Conservation (phyloP, 2,888 invertebrate species). For the Nyleta sp. region DNA sequence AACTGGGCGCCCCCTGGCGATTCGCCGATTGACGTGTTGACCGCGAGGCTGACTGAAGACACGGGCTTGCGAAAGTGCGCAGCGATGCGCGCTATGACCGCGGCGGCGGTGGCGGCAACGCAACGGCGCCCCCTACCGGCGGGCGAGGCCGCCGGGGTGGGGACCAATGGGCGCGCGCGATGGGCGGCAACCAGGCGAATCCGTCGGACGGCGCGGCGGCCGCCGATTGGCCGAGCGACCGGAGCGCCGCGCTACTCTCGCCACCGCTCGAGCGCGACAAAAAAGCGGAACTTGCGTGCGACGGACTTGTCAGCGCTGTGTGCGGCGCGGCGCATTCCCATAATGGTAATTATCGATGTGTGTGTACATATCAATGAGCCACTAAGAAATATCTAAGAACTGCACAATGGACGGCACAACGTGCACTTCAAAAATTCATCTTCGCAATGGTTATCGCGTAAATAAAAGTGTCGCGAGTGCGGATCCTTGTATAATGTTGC, state of each 20-base stretch:
- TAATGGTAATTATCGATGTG: constrained; percentile 62
- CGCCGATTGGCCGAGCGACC: constrained; percentile 66
- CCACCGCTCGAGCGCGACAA: constrained; percentile 50
- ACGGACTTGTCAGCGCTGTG: constrained; percentile 57
- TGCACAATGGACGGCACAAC: constrained; percentile 37
- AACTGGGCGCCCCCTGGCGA: not conserved
- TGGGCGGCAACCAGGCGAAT: constrained; percentile 56
- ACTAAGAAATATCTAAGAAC: constrained; percentile 55
- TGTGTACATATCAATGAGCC: constrained; percentile 46
- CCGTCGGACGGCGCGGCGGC: constrained; percentile 61
- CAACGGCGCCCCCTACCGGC: constrained; percentile 29
- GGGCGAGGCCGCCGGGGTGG: constrained; percentile 30
- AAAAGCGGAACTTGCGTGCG: constrained; percentile 65
- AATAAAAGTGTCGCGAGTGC: constrained; percentile 29
- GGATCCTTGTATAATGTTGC: not conserved
- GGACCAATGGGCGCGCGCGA: constrained; percentile 58
- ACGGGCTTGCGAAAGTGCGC: constrained; percentile 61
- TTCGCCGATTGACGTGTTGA: constrained; percentile 25
- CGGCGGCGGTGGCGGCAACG: constrained; percentile 48
- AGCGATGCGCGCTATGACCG: constrained; percentile 56
- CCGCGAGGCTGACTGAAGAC: constrained; percentile 48
- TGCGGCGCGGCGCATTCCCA: constrained; percentile 58
- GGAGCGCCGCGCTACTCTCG: constrained; percentile 47
- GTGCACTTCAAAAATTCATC: constrained; percentile 50
- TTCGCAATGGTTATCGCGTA: constrained; percentile 27